Evolutionary conservation across 2,113 vertebrate species (phyloP).

Genomic region (Plotosus lineatus): DNA sequence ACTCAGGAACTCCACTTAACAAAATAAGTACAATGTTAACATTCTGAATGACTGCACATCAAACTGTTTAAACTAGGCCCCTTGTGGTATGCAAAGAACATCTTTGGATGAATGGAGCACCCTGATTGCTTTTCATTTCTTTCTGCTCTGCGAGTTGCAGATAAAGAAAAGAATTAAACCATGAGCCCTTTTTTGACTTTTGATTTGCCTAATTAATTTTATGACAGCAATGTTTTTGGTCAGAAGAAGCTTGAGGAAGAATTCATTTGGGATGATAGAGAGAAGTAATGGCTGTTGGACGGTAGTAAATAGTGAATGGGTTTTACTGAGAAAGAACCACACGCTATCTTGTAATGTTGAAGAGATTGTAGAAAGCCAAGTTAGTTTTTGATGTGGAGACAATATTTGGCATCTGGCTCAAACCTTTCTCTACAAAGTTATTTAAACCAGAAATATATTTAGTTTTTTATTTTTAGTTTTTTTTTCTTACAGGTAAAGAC

Average conservation of each 20-base stretch:
- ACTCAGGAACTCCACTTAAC: no score
- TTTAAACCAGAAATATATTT: neutral
- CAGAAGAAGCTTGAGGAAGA: neutral
- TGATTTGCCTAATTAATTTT: no score
- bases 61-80: no score
- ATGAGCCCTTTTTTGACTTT: neutral
- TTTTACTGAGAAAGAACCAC: neutral
- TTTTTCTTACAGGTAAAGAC: slow-evolving; percentile 58
- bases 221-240: neutral
- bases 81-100: no score
- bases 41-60: no score
- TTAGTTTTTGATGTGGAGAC: neutral
- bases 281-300: neutral
- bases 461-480: neutral
- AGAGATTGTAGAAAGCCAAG: neutral
- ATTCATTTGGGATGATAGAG: neutral
- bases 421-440: neutral
- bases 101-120: no score
- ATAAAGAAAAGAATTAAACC: neutral
- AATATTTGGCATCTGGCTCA: no score
- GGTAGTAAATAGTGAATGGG: neutral
- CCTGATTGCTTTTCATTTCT: neutral
- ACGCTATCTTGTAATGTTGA: neutral
- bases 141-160: neutral
- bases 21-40: no score